Conservation (phyloP, 2,797 vertebrate genomes). For the Channallabes apus region DNA sequence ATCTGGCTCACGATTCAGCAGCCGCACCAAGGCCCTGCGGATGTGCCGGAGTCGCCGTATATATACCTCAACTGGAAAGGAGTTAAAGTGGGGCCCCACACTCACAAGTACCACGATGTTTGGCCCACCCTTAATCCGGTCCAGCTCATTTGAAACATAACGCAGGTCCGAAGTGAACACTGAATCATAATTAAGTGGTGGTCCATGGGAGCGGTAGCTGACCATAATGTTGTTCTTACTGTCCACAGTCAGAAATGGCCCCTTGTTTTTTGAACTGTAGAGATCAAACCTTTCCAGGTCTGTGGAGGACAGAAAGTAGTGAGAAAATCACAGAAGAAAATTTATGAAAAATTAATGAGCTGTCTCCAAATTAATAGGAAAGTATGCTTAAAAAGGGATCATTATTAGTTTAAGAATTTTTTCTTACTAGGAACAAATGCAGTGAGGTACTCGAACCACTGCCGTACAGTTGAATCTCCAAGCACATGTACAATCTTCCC, state of each 20-base stretch:
- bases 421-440: slow-evolving; percentile 82
- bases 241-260: slow-evolving; percentile 91
- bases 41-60: slow-evolving; percentile 89
- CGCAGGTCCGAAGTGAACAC: slow-evolving; percentile 85
- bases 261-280: slow-evolving; percentile 87
- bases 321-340: slow-evolving; percentile 9
- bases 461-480: slow-evolving; percentile 93
- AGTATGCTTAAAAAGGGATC: too few relatives aligned
- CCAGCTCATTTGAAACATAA: slow-evolving; percentile 91
- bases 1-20: slow-evolving; percentile 86
- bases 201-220: slow-evolving; percentile 90
- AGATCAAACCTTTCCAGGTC: slow-evolving; percentile 90
- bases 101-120: slow-evolving; percentile 81
- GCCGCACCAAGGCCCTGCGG: slow-evolving; percentile 79
- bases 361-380: background rate
- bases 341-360: background rate
- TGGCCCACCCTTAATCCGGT: slow-evolving; percentile 85
- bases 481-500: slow-evolving; percentile 90
- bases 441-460: slow-evolving; percentile 95
- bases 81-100: slow-evolving; percentile 96
- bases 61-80: slow-evolving; percentile 83
- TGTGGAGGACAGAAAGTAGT: slow-evolving; percentile 54
- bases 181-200: slow-evolving; percentile 88
- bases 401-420: slow-evolving; percentile 19
- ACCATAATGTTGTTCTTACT: slow-evolving; percentile 84